phyloP scores from a whole-genome alignment of 2,113 vertebrate species.

The Dipodomys spectabilis region DNA sequence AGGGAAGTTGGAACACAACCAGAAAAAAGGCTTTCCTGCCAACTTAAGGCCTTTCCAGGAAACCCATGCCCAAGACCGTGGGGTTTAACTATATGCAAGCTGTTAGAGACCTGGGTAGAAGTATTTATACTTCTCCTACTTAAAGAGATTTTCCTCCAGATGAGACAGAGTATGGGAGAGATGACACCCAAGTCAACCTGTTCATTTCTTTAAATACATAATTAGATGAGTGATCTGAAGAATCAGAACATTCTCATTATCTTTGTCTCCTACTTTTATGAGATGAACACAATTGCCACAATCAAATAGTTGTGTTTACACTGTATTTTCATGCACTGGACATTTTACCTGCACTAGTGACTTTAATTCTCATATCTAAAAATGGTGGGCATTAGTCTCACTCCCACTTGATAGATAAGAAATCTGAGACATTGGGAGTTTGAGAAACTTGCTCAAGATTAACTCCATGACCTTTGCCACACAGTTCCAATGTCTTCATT shows the following conservation, averaged over 20 bases:
- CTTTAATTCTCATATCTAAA: neutral
- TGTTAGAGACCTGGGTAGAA: neutral
- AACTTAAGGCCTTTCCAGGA: conserved; percentile 15
- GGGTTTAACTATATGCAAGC: neutral
- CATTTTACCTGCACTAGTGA: neutral
- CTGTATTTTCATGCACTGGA: neutral
- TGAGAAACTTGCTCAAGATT: neutral
- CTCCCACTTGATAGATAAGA: neutral
- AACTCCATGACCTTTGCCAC: neutral
- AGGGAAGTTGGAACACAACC: neutral
- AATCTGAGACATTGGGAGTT: neutral
- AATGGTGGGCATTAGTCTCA: neutral
- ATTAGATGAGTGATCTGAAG: neutral
- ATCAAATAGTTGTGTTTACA: neutral
- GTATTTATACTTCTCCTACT: neutral
- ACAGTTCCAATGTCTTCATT: neutral
- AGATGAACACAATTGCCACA: neutral
- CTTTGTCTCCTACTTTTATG: neutral
- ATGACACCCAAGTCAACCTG: neutral
- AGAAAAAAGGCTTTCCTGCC: conserved; percentile 2
- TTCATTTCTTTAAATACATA: neutral
- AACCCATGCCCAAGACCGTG: neutral
- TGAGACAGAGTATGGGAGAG: accelerated
- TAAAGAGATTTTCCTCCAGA: neutral
- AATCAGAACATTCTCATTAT: neutral